Evolutionary conservation across 1,140 invertebrate species (phyloP).

Genomic region (Drosophila athabasca): DNA sequence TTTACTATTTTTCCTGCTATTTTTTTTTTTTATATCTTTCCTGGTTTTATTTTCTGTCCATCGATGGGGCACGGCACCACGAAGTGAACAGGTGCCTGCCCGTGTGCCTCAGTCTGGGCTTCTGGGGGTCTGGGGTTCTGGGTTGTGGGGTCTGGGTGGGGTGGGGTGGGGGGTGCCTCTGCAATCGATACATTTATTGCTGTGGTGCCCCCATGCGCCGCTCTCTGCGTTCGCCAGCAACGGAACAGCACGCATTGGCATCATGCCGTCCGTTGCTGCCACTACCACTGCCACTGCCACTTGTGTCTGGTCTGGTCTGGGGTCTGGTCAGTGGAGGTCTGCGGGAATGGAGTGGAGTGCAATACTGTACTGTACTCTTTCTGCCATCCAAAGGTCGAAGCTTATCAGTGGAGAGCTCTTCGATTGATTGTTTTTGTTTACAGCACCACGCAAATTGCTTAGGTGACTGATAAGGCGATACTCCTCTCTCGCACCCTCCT

Average conservation of each 20-base stretch:
- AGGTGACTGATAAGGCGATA: slow-evolving; percentile 54
- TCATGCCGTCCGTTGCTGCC: slow-evolving; percentile 24
- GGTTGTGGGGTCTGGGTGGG: too few relatives aligned
- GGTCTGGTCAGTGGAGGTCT: slow-evolving; percentile 14
- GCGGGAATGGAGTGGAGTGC: slow-evolving; percentile 1
- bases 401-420: slow-evolving; percentile 40
- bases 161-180: not conserved
- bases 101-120: slow-evolving; percentile 32
- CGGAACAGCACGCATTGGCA: slow-evolving; percentile 51
- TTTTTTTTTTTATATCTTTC: not conserved
- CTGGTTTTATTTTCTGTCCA: slow-evolving; percentile 9
- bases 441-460: slow-evolving; percentile 70
- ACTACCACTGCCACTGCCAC: slow-evolving; percentile 26
- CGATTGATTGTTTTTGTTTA: slow-evolving; percentile 72
- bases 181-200: slow-evolving; percentile 68
- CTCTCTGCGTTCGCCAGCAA: slow-evolving; percentile 20
- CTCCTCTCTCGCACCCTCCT: not conserved
- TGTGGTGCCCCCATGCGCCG: slow-evolving; percentile 5
- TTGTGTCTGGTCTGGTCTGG: slow-evolving; percentile 31
- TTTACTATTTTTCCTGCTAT: slow-evolving; percentile 24
- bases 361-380: slow-evolving; percentile 11
- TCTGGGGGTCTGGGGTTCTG: not conserved
- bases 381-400: slow-evolving; percentile 56
- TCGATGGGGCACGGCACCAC: slow-evolving; percentile 24
- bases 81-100: slow-evolving; percentile 53